phyloP scores from a whole-genome alignment of 2,888 invertebrate genomes.

The Flexamia atlantica region DNA sequence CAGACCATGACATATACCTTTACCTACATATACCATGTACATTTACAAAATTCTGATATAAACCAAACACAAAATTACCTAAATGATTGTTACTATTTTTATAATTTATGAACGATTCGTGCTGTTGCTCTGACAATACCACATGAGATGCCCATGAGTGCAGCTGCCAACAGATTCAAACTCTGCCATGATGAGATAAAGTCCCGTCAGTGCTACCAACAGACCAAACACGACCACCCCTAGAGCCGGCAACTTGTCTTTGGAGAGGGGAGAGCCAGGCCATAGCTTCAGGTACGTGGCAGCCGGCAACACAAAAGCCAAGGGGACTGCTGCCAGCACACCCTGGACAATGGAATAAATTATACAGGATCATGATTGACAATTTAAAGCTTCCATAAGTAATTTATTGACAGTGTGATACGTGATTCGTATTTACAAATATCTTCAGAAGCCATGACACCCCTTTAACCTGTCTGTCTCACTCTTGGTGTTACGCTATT shows the following conservation, averaged over 20 bases:
- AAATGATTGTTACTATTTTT: neutral
- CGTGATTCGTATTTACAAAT: too few relatives aligned
- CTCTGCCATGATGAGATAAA: constrained; percentile 73
- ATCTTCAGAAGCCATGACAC: too few relatives aligned
- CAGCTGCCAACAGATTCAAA: constrained; percentile 75
- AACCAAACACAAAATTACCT: neutral
- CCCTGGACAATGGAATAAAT: too few relatives aligned
- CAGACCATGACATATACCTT: neutral
- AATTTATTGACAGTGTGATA: too few relatives aligned
- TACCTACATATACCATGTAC: too few relatives aligned
- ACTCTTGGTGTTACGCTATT: too few relatives aligned
- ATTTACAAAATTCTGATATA: too few relatives aligned
- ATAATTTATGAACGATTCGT: neutral
- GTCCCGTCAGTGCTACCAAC: constrained; percentile 80
- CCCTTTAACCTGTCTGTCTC: too few relatives aligned
- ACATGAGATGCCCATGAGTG: constrained; percentile 81
- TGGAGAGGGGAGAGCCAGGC: constrained; percentile 82
- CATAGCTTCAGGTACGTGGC: constrained; percentile 87
- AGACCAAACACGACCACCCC: constrained; percentile 84
- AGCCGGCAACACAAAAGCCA: constrained; percentile 90
- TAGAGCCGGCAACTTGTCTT: constrained; percentile 84
- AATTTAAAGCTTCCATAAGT: too few relatives aligned
- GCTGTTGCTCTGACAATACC: constrained; percentile 76
- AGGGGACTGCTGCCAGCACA: constrained; percentile 87
- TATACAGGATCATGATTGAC: too few relatives aligned